Evolutionary conservation across 2,888 invertebrate species (phyloP).

Genomic region (Sesamia inferens): DNA sequence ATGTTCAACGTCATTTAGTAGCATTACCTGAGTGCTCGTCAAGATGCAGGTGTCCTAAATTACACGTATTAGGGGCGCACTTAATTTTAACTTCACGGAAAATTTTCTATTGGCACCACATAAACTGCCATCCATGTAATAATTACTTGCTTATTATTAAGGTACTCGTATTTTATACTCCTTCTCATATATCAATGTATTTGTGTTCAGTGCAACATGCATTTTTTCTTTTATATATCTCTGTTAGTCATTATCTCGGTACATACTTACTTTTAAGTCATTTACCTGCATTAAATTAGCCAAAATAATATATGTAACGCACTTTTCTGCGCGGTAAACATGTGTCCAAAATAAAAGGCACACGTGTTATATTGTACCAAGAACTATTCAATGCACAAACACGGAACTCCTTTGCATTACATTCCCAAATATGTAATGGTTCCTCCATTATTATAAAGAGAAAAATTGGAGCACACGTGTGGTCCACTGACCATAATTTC

Average conservation of each 20-base stretch:
- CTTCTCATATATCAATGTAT: neutral
- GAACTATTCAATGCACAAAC: constrained; percentile 43
- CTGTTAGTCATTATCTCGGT: too few species aligned
- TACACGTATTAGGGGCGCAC: constrained; percentile 6
- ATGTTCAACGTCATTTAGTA: constrained; percentile 25
- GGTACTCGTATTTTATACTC: neutral
- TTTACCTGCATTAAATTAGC: neutral
- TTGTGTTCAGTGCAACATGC: neutral
- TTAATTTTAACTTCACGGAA: neutral
- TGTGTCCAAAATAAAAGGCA: constrained; percentile 11
- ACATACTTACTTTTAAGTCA: neutral
- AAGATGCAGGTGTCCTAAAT: constrained; percentile 31
- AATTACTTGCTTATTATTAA: neutral
- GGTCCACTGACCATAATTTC: constrained; percentile 58
- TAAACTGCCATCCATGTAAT: neutral
- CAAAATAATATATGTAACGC: neutral
- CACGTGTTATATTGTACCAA: neutral
- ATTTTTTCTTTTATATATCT: neutral
- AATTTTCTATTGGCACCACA: neutral
- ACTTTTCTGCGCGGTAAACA: constrained; percentile 2
- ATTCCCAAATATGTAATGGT: constrained; percentile 34
- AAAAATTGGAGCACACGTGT: constrained; percentile 65
- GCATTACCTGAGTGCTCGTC: constrained; percentile 9
- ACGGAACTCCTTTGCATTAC: constrained; percentile 22
- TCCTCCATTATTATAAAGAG: constrained; percentile 38